phyloP scores from a whole-genome alignment of 1,140 invertebrate species.

The Mya arenaria region DNA sequence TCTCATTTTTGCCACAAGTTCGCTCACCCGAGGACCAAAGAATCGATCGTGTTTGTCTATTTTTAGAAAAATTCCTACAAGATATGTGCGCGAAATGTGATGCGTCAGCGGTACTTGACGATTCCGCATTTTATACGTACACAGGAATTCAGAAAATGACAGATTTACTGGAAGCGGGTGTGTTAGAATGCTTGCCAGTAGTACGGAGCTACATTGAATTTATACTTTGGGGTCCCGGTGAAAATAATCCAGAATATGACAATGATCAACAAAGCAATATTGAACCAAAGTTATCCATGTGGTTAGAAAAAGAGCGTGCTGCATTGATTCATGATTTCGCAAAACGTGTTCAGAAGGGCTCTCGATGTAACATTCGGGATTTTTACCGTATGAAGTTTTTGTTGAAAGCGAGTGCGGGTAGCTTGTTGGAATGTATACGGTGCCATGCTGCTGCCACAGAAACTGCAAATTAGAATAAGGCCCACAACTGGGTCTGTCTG shows the following conservation, averaged over 20 bases:
- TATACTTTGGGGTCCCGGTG: conserved; percentile 73
- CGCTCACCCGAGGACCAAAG: conserved; percentile 67
- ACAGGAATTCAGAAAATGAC: conserved; percentile 63
- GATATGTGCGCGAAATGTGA: conserved; percentile 63
- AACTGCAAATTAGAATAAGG: not conserved
- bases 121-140: conserved; percentile 53
- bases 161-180: conserved; percentile 66
- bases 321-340: conserved; percentile 68
- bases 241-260: conserved; percentile 49
- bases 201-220: conserved; percentile 73
- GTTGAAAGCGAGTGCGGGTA: conserved; percentile 73
- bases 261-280: conserved; percentile 60
- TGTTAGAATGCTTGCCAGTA: conserved; percentile 69
- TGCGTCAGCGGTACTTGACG: conserved; percentile 56
- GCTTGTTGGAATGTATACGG: conserved; percentile 72
- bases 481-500: too few species aligned
- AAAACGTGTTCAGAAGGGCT: conserved; percentile 49
- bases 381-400: conserved; percentile 77
- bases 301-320: conserved; percentile 73
- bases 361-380: conserved; percentile 65
- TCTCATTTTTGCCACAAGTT: conserved; percentile 74
- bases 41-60: conserved; percentile 72
- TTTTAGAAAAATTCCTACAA: conserved; percentile 68
- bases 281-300: conserved; percentile 74
- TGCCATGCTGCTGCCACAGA: conserved; percentile 41